Base-by-base conservation (phyloP, 1,140 invertebrate genomes). In the Whitmania pigra region DNA sequence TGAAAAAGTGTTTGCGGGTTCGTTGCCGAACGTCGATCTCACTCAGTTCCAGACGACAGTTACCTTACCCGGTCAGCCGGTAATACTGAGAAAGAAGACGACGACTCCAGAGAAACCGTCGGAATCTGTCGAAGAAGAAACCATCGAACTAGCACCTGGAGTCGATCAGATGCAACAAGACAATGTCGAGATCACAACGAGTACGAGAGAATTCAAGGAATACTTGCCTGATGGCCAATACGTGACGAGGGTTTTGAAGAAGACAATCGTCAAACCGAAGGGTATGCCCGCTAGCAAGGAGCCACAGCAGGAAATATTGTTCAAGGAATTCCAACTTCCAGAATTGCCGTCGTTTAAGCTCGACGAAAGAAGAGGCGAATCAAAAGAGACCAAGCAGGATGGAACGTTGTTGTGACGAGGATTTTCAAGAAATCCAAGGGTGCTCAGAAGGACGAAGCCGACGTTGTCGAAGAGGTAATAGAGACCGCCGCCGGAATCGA, bases 201-300 rank as follows among this genome's bases (percentile, higher is more conserved):
- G 55, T 9, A 27, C 27, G n/a, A 22, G 27, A n/a, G 27, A 60
- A 27, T 22, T 60, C n/a, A n/a, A 27, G n/a, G 55, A 60, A 60
- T 22, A 60, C 55, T 17, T 60, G 55, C n/a, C n/a, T 9, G 55
- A 60, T 60, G 55, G 27, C 5, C n/a, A 27, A 9, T 60, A 17
- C 55, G 55, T 60, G n/a, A 60, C n/a, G 27, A n/a, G 55, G 27
- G 55, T 22, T 22, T 22, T 60, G 27, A 60, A 60, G n/a, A 60
- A 60, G 55, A 60, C n/a, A 5, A 60, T 27, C 17, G 55, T 60
- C n/a, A 60, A 60, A 60, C 55, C 55, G 5, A 60, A 60, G 55
- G 40, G 40, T 43, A 5, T 43, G 40, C 40, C 40, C 13, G 40
- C 40, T 6, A 5, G 5, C 5, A 60, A 60, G 27, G 5, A 60